Conservation (phyloP, 2,888 invertebrate species). For the Gibbula magus region DNA sequence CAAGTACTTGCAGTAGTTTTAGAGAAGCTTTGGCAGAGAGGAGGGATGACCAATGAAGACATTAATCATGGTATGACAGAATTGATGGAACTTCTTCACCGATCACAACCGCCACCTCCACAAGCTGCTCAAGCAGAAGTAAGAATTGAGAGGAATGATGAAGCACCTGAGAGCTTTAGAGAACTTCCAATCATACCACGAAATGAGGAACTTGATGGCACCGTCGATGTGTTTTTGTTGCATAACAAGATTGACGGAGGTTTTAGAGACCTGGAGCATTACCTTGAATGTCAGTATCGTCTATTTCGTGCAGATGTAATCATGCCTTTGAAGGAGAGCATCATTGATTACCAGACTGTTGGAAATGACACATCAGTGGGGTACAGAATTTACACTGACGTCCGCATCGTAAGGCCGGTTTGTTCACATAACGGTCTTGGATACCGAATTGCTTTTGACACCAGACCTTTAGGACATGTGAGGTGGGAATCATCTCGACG, state of each 20-base stretch:
- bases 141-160: not conserved
- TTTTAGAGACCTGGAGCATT: conserved; percentile 82
- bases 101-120: not conserved
- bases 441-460: conserved; percentile 50
- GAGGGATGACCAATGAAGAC: not conserved
- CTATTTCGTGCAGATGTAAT: conserved; percentile 88
- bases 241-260: conserved; percentile 81
- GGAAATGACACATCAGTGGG: not conserved
- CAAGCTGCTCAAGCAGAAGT: not conserved
- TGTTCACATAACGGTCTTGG: conserved; percentile 50
- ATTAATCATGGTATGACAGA: not conserved
- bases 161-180: conserved; percentile 76
- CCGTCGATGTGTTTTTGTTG: conserved; percentile 76
- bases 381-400: conserved; percentile 44
- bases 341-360: conserved; percentile 77
- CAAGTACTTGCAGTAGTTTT: not conserved
- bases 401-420: conserved; percentile 48
- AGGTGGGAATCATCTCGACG: conserved; percentile 78
- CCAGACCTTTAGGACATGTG: conserved; percentile 30
- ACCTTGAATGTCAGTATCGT: conserved; percentile 86
- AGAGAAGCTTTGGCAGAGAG: not conserved
- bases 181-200: conserved; percentile 71
- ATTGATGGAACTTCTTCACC: not conserved
- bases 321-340: conserved; percentile 83
- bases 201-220: conserved; percentile 63